Evolutionary conservation across 1,140 invertebrate species (phyloP).

Genomic region (Heliconius himera): DNA sequence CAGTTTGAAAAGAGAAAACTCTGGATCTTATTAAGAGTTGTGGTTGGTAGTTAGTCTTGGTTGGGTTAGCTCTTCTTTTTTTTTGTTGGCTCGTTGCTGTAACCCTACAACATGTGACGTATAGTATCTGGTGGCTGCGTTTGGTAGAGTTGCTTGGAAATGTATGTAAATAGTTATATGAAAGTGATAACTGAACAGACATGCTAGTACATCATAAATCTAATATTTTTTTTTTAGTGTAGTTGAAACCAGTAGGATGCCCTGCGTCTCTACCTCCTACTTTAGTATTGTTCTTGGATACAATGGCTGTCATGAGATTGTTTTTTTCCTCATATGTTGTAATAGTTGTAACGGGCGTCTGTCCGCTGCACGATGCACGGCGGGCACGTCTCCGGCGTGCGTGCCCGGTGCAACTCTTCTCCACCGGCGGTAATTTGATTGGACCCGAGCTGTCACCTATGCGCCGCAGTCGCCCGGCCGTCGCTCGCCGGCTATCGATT

Average conservation of each 20-base stretch:
- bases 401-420: constrained; percentile 70
- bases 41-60: too few species aligned
- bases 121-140: neutral
- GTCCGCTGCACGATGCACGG: constrained; percentile 35
- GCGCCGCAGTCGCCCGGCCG: constrained; percentile 80
- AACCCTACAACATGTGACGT: too few species aligned
- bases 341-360: neutral
- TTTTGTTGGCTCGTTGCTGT: neutral
- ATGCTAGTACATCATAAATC: neutral
- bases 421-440: constrained; percentile 77
- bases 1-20: too few species aligned
- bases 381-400: constrained; percentile 59
- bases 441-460: constrained; percentile 80
- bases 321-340: neutral
- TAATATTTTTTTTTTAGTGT: too few species aligned
- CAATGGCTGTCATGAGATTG: neutral
- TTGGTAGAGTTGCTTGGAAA: neutral
- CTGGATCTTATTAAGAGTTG: too few species aligned
- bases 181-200: neutral
- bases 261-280: neutral
- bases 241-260: neutral
- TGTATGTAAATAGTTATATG: neutral
- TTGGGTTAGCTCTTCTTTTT: neutral
- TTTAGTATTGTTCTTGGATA: neutral
- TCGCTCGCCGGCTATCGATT: constrained; percentile 82